Evolutionary conservation across 2,113 vertebrate species (phyloP).

Genomic region (Trichechus manatus): DNA sequence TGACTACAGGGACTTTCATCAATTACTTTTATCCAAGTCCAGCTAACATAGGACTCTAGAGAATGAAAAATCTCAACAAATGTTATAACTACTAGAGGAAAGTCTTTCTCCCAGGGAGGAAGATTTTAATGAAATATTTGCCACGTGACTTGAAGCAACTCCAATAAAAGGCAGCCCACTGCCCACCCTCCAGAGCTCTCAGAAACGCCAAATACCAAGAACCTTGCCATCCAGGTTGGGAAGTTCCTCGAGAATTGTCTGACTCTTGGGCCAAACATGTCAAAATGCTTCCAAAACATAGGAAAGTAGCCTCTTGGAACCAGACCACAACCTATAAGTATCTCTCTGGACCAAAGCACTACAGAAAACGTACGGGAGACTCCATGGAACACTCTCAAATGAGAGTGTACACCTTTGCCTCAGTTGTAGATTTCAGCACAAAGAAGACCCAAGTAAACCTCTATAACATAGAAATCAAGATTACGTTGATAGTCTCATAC

Average conservation of each 20-base stretch:
- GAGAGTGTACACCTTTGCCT: background rate
- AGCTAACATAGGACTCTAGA: background rate
- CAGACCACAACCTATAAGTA: background rate
- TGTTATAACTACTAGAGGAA: background rate
- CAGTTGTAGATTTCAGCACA: background rate
- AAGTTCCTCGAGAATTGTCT: background rate
- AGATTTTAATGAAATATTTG: background rate
- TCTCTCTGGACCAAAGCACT: background rate
- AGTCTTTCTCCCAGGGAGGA: background rate
- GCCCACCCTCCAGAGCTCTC: background rate
- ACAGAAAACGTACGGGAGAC: background rate
- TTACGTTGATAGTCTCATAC: background rate
- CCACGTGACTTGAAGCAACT: constrained; percentile 2
- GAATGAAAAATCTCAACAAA: background rate
- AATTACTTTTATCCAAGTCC: background rate
- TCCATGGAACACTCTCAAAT: background rate
- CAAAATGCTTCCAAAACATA: background rate
- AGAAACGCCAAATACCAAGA: background rate
- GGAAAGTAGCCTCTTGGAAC: background rate
- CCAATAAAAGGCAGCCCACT: background rate
- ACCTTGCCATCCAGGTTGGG: background rate
- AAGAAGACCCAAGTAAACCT: background rate
- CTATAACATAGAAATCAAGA: background rate
- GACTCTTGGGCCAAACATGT: background rate
- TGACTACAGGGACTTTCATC: background rate